Base-by-base conservation (phyloP, 2,113 vertebrate genomes). In the Forbesichthys papilliferus region DNA sequence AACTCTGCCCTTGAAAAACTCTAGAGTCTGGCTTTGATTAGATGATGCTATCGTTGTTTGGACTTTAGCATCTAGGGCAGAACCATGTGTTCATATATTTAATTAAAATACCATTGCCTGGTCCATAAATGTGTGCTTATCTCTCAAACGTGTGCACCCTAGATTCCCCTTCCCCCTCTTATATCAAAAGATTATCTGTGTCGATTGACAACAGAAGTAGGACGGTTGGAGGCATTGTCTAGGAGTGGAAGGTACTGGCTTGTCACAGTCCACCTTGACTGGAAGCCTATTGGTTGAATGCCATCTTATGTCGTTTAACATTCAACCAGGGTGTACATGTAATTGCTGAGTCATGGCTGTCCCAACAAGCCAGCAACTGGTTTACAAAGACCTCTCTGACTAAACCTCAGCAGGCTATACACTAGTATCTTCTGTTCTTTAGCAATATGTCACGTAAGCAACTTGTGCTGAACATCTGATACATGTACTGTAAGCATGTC, bases 1-100 rank as follows among this genome's bases (percentile, higher is more conserved):
- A 92, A 90, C 90, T 93, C 88, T 95, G 93, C 92, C 94, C 94
- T 96, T 95, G 94, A 95, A 94, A 91, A 85, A 89, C 86, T 94
- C 92, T 85, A 2, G 89, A 91, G 89, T 88, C 80, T 68, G 67
- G 86, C 87, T 85, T 90, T 94, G 94, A 94, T 95, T 93, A 93
- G 90, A 80, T 92, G 94, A 96, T 95, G 89, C 81, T 95, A 95
- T 96, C 94, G 66, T 90, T 92, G 86, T 90, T 88, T 92, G 86
- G 91, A 91, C 91, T 91, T 90, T 80, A 84, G 78, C 88, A 91
- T 88, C 87, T 84, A 86, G 88, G 87, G 69, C 80, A 84, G 77
- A 77, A 83, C 81, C 77, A 78, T 90, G 89, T 89, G 88, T 89
- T 90, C 90, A 88, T 92, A 91, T 90, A 91, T 93, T 92, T 92